These are phyloP conservation scores for Microtus montanus DNA, from an alignment of 2,113 vertebrate genomes.

Conservation along the genomic window DNA sequence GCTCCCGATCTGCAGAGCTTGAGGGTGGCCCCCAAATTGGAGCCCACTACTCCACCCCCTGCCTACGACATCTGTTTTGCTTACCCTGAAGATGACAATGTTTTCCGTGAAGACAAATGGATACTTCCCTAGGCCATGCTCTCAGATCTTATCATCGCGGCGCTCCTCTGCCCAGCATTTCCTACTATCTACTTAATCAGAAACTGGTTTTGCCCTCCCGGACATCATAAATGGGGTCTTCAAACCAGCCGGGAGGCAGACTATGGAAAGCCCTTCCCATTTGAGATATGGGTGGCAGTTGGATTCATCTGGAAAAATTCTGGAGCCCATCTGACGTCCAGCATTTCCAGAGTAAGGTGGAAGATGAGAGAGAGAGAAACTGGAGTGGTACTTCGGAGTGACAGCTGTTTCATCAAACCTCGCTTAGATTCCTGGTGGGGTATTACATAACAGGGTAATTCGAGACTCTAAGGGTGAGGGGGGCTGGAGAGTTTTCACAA, in stretches of 20 bases:
- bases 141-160: background rate
- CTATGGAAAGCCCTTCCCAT: background rate
- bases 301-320: background rate
- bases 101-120: conserved; percentile 71
- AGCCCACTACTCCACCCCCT: conserved; percentile 87
- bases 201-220: background rate
- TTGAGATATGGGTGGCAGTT: background rate
- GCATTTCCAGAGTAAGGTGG: background rate
- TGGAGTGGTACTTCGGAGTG: background rate
- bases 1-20: conserved; percentile 80
- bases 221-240: background rate
- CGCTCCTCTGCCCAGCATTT: background rate
- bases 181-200: background rate
- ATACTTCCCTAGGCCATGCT: conserved; percentile 33
- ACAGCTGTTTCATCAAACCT: background rate
- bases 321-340: background rate
- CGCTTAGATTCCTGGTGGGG: background rate
- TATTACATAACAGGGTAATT: background rate
- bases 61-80: conserved; percentile 79
- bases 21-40: conserved; percentile 65
- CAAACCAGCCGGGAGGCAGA: background rate
- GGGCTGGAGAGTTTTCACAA: background rate
- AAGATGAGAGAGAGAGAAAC: background rate
- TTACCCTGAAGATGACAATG: conserved; percentile 61
- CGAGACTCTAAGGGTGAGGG: background rate